A percentile compares a stretch with the other conserved stretches of the same genome.
Evolutionary conservation across 2,888 invertebrate genomes (phyloP).

Genomic region (Amphipoea oculea): DNA sequence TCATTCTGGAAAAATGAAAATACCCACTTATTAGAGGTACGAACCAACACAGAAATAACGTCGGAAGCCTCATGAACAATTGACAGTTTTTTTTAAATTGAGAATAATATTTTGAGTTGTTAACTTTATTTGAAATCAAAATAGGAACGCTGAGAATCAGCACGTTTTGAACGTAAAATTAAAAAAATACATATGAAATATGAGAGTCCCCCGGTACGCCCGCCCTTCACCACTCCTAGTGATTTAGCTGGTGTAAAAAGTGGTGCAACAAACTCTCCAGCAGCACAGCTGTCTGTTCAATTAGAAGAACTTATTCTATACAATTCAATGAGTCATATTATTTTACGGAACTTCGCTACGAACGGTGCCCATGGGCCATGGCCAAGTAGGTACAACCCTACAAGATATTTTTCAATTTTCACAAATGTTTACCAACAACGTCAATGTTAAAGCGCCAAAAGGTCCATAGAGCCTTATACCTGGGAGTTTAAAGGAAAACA

Average conservation of each 20-base stretch:
- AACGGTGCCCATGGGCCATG: neutral
- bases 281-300: no score
- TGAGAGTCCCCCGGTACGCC: neutral
- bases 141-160: no score
- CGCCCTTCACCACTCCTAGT: no score
- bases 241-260: neutral
- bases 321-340: neutral
- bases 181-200: neutral
- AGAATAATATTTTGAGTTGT: neutral
- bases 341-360: neutral
- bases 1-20: constrained; percentile 79
- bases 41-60: neutral
- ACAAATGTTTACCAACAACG: neutral
- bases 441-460: no score
- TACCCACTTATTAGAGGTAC: neutral
- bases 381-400: neutral
- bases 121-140: neutral
- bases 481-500: no score
- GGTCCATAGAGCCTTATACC: no score
- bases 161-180: neutral
- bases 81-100: neutral
- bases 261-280: no score
- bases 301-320: no score
- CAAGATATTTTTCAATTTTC: neutral
- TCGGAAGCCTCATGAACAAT: neutral